Evolutionary conservation across 1,140 invertebrate species (phyloP).

Genomic region (Anoplolepis gracilipes): DNA sequence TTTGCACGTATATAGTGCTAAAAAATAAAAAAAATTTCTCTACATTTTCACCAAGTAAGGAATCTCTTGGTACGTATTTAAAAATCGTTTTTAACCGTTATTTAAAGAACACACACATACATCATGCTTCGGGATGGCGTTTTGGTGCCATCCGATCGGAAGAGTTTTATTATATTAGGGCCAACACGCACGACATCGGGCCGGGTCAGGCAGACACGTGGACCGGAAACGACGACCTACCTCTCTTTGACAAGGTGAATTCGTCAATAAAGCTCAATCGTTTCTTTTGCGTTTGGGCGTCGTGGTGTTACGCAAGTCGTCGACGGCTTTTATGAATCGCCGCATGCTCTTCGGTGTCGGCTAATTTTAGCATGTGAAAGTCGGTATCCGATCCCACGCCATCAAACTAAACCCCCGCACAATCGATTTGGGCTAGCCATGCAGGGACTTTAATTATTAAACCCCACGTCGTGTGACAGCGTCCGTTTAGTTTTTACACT

Average conservation of each 20-base stretch:
- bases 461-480: conserved; percentile 45
- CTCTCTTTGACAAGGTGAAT: conserved; percentile 65
- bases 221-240: conserved; percentile 65
- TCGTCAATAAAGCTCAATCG: conserved; percentile 68
- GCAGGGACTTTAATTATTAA: conserved; percentile 60
- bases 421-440: conserved; percentile 50
- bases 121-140: neutral
- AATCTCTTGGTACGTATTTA: conserved; percentile 47
- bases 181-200: conserved; percentile 25
- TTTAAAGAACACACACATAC: conserved; percentile 16
- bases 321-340: conserved; percentile 68
- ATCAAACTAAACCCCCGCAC: conserved; percentile 64
- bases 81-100: conserved; percentile 36
- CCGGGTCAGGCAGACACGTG: conserved; percentile 59
- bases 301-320: conserved; percentile 56
- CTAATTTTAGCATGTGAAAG: conserved; percentile 73
- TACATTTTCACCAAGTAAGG: conserved; percentile 32
- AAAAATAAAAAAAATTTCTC: conserved; percentile 31
- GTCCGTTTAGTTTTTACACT: conserved; percentile 56
- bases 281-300: conserved; percentile 21
- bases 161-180: conserved; percentile 52
- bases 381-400: conserved; percentile 65
- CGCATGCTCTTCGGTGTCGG: conserved; percentile 58
- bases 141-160: conserved; percentile 24
- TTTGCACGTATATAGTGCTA: conserved; percentile 21